phyloP scores from a whole-genome alignment of 1,140 invertebrate species.

The Lineus longissimus region DNA sequence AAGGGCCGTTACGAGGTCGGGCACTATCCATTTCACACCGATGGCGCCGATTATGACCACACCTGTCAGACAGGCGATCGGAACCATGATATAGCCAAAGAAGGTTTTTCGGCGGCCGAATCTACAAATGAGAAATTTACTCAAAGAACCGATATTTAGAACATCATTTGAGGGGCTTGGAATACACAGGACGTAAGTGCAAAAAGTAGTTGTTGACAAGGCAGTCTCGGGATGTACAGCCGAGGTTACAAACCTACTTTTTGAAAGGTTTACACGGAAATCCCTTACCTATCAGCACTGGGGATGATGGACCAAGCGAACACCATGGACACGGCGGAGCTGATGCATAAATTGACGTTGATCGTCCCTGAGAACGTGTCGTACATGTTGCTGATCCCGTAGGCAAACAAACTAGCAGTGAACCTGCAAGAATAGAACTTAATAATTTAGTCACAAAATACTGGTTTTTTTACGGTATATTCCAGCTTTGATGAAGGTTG shows the following conservation, averaged over 20 bases:
- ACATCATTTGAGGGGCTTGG: not conserved
- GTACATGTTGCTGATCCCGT: conserved; percentile 1
- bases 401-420: not conserved
- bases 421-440: not conserved
- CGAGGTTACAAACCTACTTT: no score
- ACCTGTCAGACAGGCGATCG: not conserved
- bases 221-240: no score
- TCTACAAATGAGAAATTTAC: no score
- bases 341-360: not conserved
- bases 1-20: not conserved
- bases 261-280: no score
- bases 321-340: not conserved
- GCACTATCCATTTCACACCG: not conserved
- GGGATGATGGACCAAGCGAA: not conserved
- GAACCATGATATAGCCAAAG: not conserved
- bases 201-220: no score
- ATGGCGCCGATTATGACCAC: not conserved
- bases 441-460: no score
- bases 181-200: not conserved
- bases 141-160: no score
- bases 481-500: no score
- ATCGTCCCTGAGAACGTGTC: not conserved
- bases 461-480: no score
- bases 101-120: not conserved
- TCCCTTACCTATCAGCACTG: not conserved